Percentiles rank a stretch among this genome's conserved stretches.
Conservation (phyloP, 2,888 invertebrate genomes). For the Vanessa cardui region DNA sequence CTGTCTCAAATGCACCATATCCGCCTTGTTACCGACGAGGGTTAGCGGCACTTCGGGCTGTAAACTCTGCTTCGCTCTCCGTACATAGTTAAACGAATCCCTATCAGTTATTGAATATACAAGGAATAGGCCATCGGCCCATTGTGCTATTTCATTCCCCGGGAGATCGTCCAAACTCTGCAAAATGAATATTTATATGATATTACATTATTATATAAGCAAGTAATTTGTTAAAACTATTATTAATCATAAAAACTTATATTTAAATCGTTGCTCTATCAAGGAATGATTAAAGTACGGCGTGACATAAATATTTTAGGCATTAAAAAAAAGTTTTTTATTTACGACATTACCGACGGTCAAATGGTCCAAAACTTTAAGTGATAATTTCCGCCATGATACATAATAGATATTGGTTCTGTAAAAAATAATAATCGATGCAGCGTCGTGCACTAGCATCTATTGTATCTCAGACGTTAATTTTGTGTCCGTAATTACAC, state of each 20-base stretch:
- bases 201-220: background rate
- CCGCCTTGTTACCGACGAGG: slow-evolving; percentile 95
- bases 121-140: slow-evolving; percentile 94
- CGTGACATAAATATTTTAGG: no score
- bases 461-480: no score
- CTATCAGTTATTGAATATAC: slow-evolving; percentile 96
- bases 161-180: slow-evolving; percentile 89
- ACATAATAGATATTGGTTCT: no score
- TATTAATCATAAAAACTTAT: background rate
- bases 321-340: no score
- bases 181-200: slow-evolving; percentile 38
- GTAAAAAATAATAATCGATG: no score
- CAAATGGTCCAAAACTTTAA: no score
- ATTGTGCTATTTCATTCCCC: slow-evolving; percentile 88
- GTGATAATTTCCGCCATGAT: no score
- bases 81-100: slow-evolving; percentile 91
- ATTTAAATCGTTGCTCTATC: no score
- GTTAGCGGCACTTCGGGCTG: slow-evolving; percentile 90
- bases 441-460: no score
- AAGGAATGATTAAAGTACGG: no score
- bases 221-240: background rate
- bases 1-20: slow-evolving; percentile 94
- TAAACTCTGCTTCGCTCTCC: slow-evolving; percentile 86
- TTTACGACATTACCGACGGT: no score
- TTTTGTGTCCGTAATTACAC: no score